Percentiles rank a stretch among this genome's conserved stretches.
These are phyloP conservation scores for Drosophila affinis DNA, from an alignment of 2,888 invertebrate genomes.

Conservation along the genomic window DNA sequence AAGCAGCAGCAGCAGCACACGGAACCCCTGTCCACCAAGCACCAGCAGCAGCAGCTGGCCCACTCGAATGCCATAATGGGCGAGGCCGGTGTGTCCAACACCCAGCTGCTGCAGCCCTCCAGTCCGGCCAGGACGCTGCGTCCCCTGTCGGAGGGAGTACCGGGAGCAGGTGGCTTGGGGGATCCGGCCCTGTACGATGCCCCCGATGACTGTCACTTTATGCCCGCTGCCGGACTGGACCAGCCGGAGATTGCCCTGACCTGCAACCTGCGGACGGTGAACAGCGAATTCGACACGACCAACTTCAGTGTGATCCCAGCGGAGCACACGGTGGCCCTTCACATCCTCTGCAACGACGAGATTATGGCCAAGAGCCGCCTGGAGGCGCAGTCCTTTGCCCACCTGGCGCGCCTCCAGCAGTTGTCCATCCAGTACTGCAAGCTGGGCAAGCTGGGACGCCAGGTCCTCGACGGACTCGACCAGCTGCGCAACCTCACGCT, in stretches of 20 bases:
- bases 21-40: constrained; percentile 54
- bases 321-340: constrained; percentile 91
- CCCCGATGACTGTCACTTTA: constrained; percentile 90
- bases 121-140: constrained; percentile 60
- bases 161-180: constrained; percentile 36
- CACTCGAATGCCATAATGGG: constrained; percentile 82
- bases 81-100: constrained; percentile 77
- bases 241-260: constrained; percentile 90
- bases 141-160: constrained; percentile 47
- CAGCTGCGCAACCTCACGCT: constrained; percentile 93
- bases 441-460: constrained; percentile 91
- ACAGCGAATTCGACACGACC: constrained; percentile 94
- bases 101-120: constrained; percentile 70
- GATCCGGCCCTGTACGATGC: constrained; percentile 87
- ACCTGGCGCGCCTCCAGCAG: constrained; percentile 91
- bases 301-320: constrained; percentile 94
- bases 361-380: constrained; percentile 91
- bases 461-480: constrained; percentile 90
- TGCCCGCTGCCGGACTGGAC: constrained; percentile 79
- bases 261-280: constrained; percentile 92
- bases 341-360: constrained; percentile 92
- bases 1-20: constrained; percentile 12
- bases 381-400: constrained; percentile 90
- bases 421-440: constrained; percentile 94
- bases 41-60: constrained; percentile 65